These are phyloP conservation scores for Phrynocephalus vlangalii DNA, from an alignment of 2,797 vertebrate genomes.

Conservation along the genomic window DNA sequence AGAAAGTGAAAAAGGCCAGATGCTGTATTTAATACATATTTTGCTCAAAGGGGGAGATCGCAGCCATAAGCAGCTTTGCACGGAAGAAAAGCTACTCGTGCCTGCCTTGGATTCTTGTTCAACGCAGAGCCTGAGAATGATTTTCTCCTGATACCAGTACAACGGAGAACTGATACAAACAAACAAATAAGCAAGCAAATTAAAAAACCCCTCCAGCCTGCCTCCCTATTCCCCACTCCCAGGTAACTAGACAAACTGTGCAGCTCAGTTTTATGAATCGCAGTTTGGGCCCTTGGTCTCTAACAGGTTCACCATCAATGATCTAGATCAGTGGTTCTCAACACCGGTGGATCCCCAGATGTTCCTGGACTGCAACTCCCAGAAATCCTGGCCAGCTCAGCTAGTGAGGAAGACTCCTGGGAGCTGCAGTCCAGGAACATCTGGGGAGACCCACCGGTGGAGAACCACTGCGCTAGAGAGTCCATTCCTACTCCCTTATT, in stretches of 20 bases:
- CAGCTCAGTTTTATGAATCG: background rate
- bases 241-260: background rate
- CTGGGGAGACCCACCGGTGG: too few species aligned
- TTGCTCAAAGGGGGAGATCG: background rate
- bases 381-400: too few species aligned
- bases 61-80: background rate
- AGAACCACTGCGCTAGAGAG: too few species aligned
- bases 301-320: too few species aligned
- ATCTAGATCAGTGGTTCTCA: too few species aligned
- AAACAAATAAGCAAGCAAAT: background rate
- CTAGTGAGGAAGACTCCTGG: too few species aligned
- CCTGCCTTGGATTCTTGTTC: background rate
- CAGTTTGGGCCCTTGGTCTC: too few species aligned
- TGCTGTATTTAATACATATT: background rate
- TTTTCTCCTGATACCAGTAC: background rate
- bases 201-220: background rate
- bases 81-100: accelerated
- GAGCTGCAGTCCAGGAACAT: too few species aligned
- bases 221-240: background rate
- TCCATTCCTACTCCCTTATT: too few species aligned
- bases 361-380: too few species aligned
- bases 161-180: background rate
- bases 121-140: background rate
- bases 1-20: background rate
- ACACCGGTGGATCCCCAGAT: too few species aligned